Evolutionary conservation across 2,113 vertebrate species (phyloP).

Genomic region (Rhadina sibilatrix): DNA sequence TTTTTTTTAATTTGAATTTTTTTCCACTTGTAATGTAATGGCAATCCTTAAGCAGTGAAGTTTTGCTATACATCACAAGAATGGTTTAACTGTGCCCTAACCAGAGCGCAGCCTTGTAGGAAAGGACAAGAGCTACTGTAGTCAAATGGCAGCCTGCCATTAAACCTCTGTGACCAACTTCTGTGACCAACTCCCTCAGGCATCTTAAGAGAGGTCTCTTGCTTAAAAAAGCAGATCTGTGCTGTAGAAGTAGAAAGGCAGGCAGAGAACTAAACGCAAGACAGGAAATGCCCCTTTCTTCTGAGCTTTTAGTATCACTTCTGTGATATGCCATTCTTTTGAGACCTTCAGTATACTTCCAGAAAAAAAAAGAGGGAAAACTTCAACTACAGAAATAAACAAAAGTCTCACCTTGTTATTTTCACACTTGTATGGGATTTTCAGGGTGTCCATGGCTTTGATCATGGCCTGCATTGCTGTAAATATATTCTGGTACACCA

Average conservation of each 20-base stretch:
- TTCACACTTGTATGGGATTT: slow-evolving; percentile 91
- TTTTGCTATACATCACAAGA: background rate
- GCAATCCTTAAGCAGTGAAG: background rate
- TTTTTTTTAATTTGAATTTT: background rate
- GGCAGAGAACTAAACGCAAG: background rate
- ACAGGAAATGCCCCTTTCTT: background rate
- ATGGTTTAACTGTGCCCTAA: background rate
- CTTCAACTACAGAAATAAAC: background rate
- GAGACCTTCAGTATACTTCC: background rate
- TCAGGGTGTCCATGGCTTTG: slow-evolving; percentile 89
- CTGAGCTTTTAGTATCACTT: background rate
- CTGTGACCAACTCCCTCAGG: background rate
- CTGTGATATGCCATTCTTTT: background rate
- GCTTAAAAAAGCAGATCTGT: background rate
- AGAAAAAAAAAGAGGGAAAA: background rate
- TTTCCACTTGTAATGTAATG: background rate
- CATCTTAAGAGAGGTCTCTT: background rate
- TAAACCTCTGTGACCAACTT: background rate
- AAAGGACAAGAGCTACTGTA: background rate
- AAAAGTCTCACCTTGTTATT: slow-evolving; percentile 85
- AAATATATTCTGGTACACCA: slow-evolving; percentile 98
- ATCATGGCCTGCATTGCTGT: slow-evolving; percentile 97
- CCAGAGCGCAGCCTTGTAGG: background rate
- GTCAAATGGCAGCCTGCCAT: background rate
- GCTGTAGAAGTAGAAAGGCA: background rate